Conservation (phyloP, 2,113 vertebrate genomes). For the Bubo blakistoni region DNA sequence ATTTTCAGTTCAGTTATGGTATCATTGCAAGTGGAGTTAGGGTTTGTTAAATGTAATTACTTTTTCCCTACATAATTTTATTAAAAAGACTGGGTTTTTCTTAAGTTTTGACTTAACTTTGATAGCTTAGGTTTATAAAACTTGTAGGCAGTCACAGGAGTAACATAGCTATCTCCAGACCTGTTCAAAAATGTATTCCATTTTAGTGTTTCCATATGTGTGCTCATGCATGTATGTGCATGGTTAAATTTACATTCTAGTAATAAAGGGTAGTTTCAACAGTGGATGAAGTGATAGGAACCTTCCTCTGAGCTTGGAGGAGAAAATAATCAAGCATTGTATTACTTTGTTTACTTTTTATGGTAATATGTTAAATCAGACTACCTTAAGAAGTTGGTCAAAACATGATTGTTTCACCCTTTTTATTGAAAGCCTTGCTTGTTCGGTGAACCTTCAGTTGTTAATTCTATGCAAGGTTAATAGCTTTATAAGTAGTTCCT, state of each 20-base stretch:
- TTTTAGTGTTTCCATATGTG: not conserved
- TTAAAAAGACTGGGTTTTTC: not conserved
- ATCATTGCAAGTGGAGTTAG: not conserved
- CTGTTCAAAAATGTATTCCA: not conserved
- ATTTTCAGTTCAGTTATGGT: not conserved
- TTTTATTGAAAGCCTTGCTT: not conserved
- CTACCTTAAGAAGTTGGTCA: not conserved
- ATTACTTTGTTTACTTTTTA: not conserved
- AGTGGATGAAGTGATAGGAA: not conserved
- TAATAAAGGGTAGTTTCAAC: not conserved
- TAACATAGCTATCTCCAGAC: not conserved
- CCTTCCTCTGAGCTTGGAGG: not conserved
- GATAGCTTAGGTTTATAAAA: not conserved
- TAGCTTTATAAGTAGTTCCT: not conserved
- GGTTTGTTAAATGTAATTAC: not conserved
- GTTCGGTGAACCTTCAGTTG: not conserved
- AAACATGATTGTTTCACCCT: not conserved
- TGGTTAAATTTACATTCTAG: not conserved
- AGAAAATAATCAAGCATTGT: not conserved
- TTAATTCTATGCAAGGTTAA: not conserved
- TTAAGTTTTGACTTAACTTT: not conserved
- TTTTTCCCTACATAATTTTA: not conserved
- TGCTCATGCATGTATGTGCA: not conserved
- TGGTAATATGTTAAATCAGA: not conserved
- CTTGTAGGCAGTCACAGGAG: not conserved